Percentiles rank a stretch among this genome's conserved stretches.
These are phyloP conservation scores for Charina bottae DNA, from an alignment of 2,113 vertebrate species.

Conservation along the genomic window DNA sequence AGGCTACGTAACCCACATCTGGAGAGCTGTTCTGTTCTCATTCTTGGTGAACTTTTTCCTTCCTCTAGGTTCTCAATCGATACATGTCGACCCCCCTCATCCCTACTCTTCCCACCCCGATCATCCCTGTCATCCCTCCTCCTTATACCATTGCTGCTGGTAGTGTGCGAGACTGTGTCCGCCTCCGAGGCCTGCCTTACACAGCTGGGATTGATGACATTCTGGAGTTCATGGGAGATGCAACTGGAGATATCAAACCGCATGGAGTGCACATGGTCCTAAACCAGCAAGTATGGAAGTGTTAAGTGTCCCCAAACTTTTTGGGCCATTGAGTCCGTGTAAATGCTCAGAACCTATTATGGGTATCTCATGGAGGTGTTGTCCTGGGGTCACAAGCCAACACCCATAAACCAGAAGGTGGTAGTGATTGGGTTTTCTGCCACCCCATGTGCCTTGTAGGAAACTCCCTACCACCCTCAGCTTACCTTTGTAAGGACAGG, in stretches of 20 bases:
- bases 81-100: constrained; percentile 93
- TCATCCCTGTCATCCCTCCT: constrained; percentile 84
- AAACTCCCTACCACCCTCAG: neutral
- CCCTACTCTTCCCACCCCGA: constrained; percentile 84
- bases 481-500: neutral
- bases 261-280: constrained; percentile 98
- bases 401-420: neutral
- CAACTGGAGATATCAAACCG: constrained; percentile 91
- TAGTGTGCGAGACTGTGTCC: constrained; percentile 85
- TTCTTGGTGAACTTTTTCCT: neutral
- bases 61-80: constrained; percentile 87
- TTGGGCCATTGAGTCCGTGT: neutral
- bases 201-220: constrained; percentile 94
- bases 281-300: constrained; percentile 88
- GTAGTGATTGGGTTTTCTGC: neutral
- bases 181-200: constrained; percentile 92
- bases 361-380: neutral
- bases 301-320: neutral
- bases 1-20: too few relatives aligned
- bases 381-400: neutral
- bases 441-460: neutral
- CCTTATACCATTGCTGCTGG: constrained; percentile 83
- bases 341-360: neutral
- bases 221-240: constrained; percentile 92
- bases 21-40: neutral